Evolutionary conservation across 2,888 invertebrate species (phyloP), one percentile per base, ranked within the genome.

Genomic region (Maniola hyperantus): DNA sequence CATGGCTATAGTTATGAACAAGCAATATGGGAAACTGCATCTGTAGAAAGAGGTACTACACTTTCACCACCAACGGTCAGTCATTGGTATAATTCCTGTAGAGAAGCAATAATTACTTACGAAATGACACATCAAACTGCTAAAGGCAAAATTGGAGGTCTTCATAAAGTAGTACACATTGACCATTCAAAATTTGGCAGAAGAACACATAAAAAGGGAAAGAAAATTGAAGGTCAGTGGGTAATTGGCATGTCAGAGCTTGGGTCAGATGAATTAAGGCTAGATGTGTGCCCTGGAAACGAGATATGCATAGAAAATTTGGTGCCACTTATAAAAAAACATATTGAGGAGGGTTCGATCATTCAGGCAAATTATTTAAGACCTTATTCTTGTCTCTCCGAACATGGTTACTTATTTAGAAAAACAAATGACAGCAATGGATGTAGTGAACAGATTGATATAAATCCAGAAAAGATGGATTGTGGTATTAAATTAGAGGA

Each of bases 1-100:
- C 46, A 48, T 18, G 8, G 18, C 15, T 48, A 0, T 48, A 48
- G 15, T 48, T 0, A 15, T 18, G 46, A 18, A 15, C 46, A 48
- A 48, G 5, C 46, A 48, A 15, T 15, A 18, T 6, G 6, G 7
- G 46, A 18, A 48, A 48, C 15, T 48, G 18, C 46, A 48, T 48
- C 1, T 48, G 15, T 15, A 15, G 46, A 48, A 48, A 48, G 8
- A 48, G 46, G 46, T 48, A 48, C 46, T 15, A 18, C 18, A 2
- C 15, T 48, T 48, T 48, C 46, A 48, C 4, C 15, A 7, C 0
- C 46, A 48, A 48, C 46, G 6, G 46, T 18, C 7, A 7, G 15
- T 18, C 1, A 18, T 48, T 48, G 46, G 42, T 68, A 55, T 60
- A 61, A 34, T 62, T 34, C 53, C 53, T 51, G 65, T 64, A 65